Conservation (phyloP, 2,888 invertebrate genomes). For the Cryptocephalus moraei region DNA sequence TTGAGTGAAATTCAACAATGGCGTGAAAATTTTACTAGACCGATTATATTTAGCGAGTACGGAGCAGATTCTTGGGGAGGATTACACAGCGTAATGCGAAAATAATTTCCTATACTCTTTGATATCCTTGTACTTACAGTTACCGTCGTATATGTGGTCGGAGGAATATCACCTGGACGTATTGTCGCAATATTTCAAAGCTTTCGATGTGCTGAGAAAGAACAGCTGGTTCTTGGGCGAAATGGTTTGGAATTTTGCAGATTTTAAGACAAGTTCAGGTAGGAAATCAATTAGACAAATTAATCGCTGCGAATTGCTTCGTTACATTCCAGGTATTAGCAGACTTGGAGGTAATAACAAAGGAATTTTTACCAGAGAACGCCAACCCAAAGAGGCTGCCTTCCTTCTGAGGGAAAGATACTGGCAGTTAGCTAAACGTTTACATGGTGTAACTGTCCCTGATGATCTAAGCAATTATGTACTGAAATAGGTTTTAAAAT, state of each 20-base stretch:
- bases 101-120: too few relatives aligned
- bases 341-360: constrained; percentile 84
- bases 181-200: constrained; percentile 78
- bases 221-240: constrained; percentile 82
- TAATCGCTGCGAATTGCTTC: too few relatives aligned
- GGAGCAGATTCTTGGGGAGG: constrained; percentile 91
- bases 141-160: constrained; percentile 80
- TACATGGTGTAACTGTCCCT: not conserved
- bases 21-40: constrained; percentile 72
- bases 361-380: constrained; percentile 77
- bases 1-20: constrained; percentile 56
- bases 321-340: constrained; percentile 49
- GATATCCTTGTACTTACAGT: constrained; percentile 36
- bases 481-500: too few relatives aligned
- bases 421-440: constrained; percentile 44
- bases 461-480: too few relatives aligned
- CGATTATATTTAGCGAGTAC: constrained; percentile 88
- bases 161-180: constrained; percentile 89
- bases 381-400: constrained; percentile 86
- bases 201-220: constrained; percentile 74
- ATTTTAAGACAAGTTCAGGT: constrained; percentile 72
- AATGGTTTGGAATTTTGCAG: constrained; percentile 99
- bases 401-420: constrained; percentile 73
- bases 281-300: constrained; percentile 23
- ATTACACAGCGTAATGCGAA: constrained; percentile 63